Evolutionary conservation across 2,888 invertebrate species (phyloP).

Genomic region (Torymus tubicola): DNA sequence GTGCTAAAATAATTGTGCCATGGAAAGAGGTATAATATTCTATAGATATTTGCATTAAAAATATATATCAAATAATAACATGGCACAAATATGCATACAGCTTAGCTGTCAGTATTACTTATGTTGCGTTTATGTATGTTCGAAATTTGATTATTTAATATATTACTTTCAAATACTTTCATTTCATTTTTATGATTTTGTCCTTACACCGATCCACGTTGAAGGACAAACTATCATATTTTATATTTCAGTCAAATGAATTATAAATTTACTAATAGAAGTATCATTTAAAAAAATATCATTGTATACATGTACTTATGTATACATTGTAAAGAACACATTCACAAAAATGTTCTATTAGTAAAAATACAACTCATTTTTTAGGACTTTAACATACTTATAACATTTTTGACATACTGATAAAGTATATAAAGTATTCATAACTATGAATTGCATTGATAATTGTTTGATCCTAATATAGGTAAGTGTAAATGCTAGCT

Average conservation of each 20-base stretch:
- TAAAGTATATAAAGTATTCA: conserved; percentile 34
- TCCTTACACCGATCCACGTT: conserved; percentile 2
- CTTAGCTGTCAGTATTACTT: conserved; percentile 29
- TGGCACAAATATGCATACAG: conserved; percentile 10
- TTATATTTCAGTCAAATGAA: conserved; percentile 17
- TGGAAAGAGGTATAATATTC: conserved; percentile 2
- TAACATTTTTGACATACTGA: conserved; percentile 5
- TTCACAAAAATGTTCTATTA: not conserved
- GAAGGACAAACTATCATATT: conserved; percentile 19
- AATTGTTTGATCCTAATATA: conserved; percentile 28
- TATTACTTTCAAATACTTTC: conserved; percentile 54
- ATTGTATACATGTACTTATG: not conserved
- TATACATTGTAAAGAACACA: conserved; percentile 7
- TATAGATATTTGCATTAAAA: conserved; percentile 12
- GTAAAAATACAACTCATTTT: conserved; percentile 27
- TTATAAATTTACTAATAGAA: conserved; percentile 13
- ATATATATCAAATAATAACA: conserved; percentile 4
- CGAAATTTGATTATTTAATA: not conserved
- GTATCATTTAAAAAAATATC: conserved; percentile 35
- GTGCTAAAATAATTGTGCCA: conserved; percentile 3
- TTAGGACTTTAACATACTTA: conserved; percentile 22
- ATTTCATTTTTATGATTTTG: conserved; percentile 19
- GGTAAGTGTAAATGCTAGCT: conserved; percentile 36
- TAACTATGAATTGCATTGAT: conserved; percentile 29
- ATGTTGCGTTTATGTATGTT: not conserved